Percentiles rank a stretch among this genome's conserved stretches.
Evolutionary conservation across 2,888 invertebrate genomes (phyloP).

Genomic region (Heliconius ethilla): DNA sequence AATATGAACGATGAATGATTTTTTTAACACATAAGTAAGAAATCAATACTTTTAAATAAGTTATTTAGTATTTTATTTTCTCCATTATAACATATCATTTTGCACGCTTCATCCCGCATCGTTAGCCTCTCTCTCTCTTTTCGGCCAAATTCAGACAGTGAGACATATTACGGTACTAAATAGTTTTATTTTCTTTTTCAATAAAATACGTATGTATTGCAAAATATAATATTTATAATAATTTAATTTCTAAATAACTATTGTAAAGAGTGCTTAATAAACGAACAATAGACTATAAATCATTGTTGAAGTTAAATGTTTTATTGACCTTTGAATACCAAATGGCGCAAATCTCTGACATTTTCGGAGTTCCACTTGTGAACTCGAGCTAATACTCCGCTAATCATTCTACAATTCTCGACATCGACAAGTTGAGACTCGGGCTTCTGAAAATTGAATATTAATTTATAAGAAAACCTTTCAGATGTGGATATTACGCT

Average conservation of each 20-base stretch:
- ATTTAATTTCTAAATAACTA: background rate
- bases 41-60: background rate
- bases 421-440: slow-evolving; percentile 53
- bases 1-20: background rate
- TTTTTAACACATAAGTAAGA: background rate
- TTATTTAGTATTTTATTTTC: background rate
- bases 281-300: slow-evolving; percentile 15
- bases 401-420: slow-evolving; percentile 50
- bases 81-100: background rate
- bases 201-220: background rate
- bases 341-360: slow-evolving; percentile 27
- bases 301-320: slow-evolving; percentile 8
- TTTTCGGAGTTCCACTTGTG: slow-evolving; percentile 33
- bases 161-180: too few relatives aligned
- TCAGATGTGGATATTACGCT: slow-evolving; percentile 51
- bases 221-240: background rate
- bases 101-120: too few relatives aligned
- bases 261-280: background rate
- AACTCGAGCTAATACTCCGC: slow-evolving; percentile 40
- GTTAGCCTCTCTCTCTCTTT: too few relatives aligned
- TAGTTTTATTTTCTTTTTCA: too few relatives aligned
- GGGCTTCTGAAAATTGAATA: slow-evolving; percentile 51
- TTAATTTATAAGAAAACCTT: slow-evolving; percentile 57
- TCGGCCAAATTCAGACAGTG: too few relatives aligned
- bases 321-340: slow-evolving; percentile 25